These are phyloP conservation scores for Lasioglossum figueresi DNA, from an alignment of 2,888 invertebrate species.

Conservation along the genomic window DNA sequence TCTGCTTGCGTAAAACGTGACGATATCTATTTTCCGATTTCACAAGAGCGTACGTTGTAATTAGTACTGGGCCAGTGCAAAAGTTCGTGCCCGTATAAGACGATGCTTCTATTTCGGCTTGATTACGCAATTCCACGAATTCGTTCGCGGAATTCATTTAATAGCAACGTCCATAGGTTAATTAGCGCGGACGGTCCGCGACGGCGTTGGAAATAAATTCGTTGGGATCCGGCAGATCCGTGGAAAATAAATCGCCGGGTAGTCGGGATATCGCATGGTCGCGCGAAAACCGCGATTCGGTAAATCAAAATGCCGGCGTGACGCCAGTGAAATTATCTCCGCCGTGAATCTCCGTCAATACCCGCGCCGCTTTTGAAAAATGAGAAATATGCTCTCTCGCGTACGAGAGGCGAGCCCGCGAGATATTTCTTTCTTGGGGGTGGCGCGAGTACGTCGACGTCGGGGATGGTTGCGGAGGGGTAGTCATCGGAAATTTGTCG, in stretches of 20 bases:
- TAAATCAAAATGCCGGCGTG: slow-evolving; percentile 46
- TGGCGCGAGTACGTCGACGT: background rate
- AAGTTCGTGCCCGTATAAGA: no score
- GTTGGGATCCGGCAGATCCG: background rate
- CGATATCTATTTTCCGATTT: no score
- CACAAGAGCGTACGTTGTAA: no score
- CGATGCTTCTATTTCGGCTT: background rate
- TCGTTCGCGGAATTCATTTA: background rate
- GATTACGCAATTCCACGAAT: background rate
- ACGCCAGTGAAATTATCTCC: slow-evolving; percentile 52
- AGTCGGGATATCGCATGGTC: slow-evolving; percentile 6
- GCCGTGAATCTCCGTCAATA: slow-evolving; percentile 54
- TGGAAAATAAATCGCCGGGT: slow-evolving; percentile 25
- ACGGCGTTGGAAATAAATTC: background rate
- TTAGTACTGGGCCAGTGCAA: no score
- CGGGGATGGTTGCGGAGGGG: background rate
- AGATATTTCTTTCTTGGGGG: slow-evolving; percentile 50
- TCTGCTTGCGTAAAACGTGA: no score
- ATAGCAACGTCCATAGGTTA: slow-evolving; percentile 1
- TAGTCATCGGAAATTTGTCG: slow-evolving; percentile 65
- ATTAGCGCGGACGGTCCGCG: slow-evolving; percentile 1
- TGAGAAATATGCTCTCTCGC: slow-evolving; percentile 30
- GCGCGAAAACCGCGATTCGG: slow-evolving; percentile 37
- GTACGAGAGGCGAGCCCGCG: slow-evolving; percentile 32
- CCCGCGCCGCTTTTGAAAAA: slow-evolving; percentile 48